A percentile compares a stretch with the other conserved stretches of the same genome.
These are phyloP conservation scores for Sterna hirundo DNA, from an alignment of 2,113 vertebrate genomes.

Conservation along the genomic window DNA sequence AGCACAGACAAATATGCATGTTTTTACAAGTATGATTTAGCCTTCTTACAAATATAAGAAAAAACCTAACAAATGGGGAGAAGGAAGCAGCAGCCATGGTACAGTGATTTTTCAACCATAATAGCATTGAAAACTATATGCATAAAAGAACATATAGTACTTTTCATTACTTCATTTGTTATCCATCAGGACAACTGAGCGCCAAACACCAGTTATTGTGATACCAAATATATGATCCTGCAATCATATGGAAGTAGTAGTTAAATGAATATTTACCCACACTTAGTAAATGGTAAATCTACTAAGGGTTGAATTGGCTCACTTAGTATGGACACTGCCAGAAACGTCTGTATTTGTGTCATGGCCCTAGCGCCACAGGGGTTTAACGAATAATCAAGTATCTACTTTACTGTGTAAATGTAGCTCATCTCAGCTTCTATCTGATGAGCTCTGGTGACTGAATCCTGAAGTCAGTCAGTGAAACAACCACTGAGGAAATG, in stretches of 20 bases:
- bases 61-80: not conserved
- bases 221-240: not conserved
- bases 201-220: not conserved
- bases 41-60: not conserved
- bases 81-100: not conserved
- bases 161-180: not conserved
- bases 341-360: not conserved
- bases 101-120: not conserved
- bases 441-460: not conserved
- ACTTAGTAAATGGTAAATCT: not conserved
- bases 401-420: not conserved
- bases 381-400: not conserved
- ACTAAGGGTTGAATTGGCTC: not conserved
- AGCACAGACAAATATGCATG: not conserved
- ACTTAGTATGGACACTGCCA: not conserved
- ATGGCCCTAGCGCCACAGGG: not conserved
- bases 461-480: not conserved
- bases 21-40: not conserved
- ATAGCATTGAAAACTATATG: not conserved
- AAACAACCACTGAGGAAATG: not conserved
- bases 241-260: not conserved
- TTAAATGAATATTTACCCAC: not conserved
- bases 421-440: not conserved
- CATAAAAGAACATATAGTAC: not conserved
- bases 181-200: not conserved